Evolutionary conservation across 2,888 invertebrate genomes (phyloP).

Genomic region (Euspilapteryx auroguttella): DNA sequence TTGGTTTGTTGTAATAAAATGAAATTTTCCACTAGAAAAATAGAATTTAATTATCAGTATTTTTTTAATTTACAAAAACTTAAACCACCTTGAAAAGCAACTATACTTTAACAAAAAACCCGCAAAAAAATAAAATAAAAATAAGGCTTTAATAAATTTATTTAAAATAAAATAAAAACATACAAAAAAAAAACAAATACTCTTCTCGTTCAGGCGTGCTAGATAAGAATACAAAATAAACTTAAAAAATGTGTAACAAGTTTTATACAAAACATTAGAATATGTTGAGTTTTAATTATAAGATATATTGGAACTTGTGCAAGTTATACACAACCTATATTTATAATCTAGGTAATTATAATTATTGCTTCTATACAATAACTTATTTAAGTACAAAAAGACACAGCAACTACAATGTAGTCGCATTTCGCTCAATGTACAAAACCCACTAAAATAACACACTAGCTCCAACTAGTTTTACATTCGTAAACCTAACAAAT

Average conservation of each 20-base stretch:
- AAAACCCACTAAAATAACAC: too few species aligned
- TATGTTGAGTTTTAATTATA: slow-evolving; percentile 19
- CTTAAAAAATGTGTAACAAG: slow-evolving; percentile 33
- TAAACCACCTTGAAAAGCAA: too few species aligned
- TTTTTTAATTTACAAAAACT: too few species aligned
- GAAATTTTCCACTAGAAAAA: too few species aligned
- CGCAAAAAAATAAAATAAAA: slow-evolving; percentile 15
- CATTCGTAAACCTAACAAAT: too few species aligned
- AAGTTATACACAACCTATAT: slow-evolving; percentile 11
- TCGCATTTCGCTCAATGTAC: too few species aligned
- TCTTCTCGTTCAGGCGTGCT: slow-evolving; percentile 39
- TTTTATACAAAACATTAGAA: slow-evolving; percentile 26
- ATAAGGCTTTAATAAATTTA: slow-evolving; percentile 50
- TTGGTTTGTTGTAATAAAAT: too few species aligned
- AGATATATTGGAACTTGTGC: slow-evolving; percentile 13
- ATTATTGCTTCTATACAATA: slow-evolving; percentile 2
- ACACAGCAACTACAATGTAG: too few species aligned
- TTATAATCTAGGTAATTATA: slow-evolving; percentile 18
- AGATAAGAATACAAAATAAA: slow-evolving; percentile 36
- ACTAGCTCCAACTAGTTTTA: too few species aligned
- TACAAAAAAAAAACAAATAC: slow-evolving; percentile 36
- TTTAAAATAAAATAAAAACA: slow-evolving; percentile 38
- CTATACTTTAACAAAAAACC: too few species aligned
- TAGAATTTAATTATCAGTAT: too few species aligned
- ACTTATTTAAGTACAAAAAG: too few species aligned